phyloP scores from a whole-genome alignment of 2,113 vertebrate species.

The Hemiscyllium ocellatum region DNA sequence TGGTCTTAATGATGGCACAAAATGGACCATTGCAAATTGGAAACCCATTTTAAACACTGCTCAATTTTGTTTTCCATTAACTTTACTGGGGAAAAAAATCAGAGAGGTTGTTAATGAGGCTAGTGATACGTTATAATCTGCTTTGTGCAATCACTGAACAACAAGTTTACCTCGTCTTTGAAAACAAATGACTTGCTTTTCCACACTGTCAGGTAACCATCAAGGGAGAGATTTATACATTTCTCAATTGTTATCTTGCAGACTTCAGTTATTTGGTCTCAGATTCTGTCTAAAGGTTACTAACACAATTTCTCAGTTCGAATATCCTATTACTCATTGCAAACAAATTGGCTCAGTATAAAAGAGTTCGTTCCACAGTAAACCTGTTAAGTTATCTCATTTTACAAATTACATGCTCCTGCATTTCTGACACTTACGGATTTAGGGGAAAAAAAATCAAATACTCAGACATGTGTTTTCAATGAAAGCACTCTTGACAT shows the following conservation, averaged over 20 bases:
- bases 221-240: neutral
- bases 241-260: slow-evolving; percentile 10
- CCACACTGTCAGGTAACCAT: neutral
- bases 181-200: slow-evolving; percentile 12
- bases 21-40: neutral
- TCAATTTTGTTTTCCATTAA: neutral
- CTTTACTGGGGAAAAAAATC: neutral
- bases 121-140: neutral
- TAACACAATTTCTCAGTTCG: neutral
- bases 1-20: neutral
- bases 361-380: neutral
- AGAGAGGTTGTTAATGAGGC: neutral
- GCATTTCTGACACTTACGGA: neutral
- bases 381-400: neutral
- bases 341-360: neutral
- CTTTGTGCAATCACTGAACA: neutral
- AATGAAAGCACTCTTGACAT: slow-evolving; percentile 11
- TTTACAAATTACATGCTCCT: slow-evolving; percentile 15
- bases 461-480: neutral
- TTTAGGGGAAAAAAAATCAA: neutral
- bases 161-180: neutral
- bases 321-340: neutral
- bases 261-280: neutral
- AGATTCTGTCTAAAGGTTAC: slow-evolving; percentile 27
- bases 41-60: neutral